phyloP scores from a whole-genome alignment of 64 coral and sea anemone genomes.

The Astreopora myriophthalma region DNA sequence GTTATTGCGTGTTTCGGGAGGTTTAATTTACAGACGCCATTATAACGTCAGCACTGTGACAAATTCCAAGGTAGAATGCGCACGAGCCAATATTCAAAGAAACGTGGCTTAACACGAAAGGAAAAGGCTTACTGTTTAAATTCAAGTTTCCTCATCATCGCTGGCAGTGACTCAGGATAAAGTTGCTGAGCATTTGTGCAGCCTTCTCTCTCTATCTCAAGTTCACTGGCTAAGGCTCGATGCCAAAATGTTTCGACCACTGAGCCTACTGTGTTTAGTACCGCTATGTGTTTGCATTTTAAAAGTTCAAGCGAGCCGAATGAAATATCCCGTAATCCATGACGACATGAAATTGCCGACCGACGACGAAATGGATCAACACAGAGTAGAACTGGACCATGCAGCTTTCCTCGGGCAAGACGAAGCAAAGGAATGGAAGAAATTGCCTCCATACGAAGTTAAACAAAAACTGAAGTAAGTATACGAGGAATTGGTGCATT shows the following conservation, averaged over 20 bases:
- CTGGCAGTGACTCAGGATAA: background rate
- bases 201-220: too few relatives aligned
- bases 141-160: background rate
- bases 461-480: conserved; percentile 77
- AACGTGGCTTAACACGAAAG: conserved; percentile 39
- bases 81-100: conserved; percentile 1
- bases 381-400: conserved; percentile 69
- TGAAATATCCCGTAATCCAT: background rate
- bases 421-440: conserved; percentile 3
- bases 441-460: conserved; percentile 47
- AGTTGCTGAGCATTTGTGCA: background rate
- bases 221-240: background rate
- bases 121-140: background rate
- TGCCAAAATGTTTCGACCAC: background rate
- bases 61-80: background rate
- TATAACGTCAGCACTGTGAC: background rate
- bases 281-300: background rate
- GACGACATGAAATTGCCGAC: conserved; percentile 37
- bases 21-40: background rate
- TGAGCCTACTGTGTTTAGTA: background rate
- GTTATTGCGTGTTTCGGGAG: too few relatives aligned
- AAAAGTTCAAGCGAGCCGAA: background rate
- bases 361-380: conserved; percentile 35
- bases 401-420: conserved; percentile 84
- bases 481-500: background rate